Base-by-base conservation (phyloP, 2,113 vertebrate genomes). In the Chamaetylas fuelleborni region DNA sequence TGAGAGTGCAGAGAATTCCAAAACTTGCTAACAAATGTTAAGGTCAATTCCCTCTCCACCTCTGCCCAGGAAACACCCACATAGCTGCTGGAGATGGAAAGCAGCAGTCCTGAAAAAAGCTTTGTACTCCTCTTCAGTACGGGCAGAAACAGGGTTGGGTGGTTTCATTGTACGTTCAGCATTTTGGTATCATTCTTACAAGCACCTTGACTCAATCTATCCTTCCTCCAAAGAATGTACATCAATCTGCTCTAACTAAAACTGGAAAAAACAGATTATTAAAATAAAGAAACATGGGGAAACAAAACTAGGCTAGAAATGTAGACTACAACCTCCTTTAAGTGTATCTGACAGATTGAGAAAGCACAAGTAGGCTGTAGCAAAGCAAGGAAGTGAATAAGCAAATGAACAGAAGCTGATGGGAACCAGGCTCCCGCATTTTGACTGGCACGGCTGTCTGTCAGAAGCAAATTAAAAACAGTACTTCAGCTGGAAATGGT, bases 11-110 rank as follows among this genome's bases (percentile, higher is more conserved):
- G 86, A 84, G 61, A 71, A 89, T 87, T 73, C 26, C 86, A 82
- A 89, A 94, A 92, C 70, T 92, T 93, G 86, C 23, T 71, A 89
- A 81, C 83, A 92, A 92, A 91, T 87, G 73, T 70, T 81, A 79
- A 64, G 70, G 92, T 91, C 91, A 91, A 5, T 13, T 80, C 33
- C 22, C 9, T 71, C 61, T 61, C 78, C 89, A 82, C 62, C 45
- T 80, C 70, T 77, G 62, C 58, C 53, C 61, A 69, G 84, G 61
- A 90, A 92, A 87, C 61, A 65, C 66, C 78, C 62, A 61, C n/a
- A 38, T 1, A 76, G 53, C 70, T 85, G 73, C 77, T 76, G 61
- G n/a, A 81, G 48, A 65, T 1, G 8, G 33, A 67, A 54, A 38
- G 53, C 1, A 69, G 48, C 40, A 53, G 36, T 24, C 42, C 62